phyloP scores from a whole-genome alignment of 2,113 vertebrate species.

The Mellivora capensis region DNA sequence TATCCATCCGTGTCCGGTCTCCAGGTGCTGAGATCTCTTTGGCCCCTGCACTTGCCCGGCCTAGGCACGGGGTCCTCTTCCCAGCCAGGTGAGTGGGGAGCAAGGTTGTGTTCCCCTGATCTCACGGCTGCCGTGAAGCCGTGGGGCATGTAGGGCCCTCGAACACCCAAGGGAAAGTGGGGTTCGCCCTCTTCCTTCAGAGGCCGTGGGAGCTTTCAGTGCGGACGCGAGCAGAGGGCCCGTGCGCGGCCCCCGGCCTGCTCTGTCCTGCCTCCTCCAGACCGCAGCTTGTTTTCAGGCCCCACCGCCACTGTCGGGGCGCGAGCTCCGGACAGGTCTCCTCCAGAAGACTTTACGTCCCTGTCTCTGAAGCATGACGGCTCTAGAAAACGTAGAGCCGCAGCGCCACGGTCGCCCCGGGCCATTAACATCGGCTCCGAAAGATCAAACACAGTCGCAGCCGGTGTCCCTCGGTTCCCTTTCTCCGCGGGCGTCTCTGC shows the following conservation, averaged over 20 bases:
- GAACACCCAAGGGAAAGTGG: background rate
- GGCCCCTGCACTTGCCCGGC: too few relatives aligned
- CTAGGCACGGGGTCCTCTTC: fast-evolving
- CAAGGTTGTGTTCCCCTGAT: background rate
- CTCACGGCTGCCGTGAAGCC: background rate
- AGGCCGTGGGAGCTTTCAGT: background rate
- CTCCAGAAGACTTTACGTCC: background rate
- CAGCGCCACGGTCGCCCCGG: fast-evolving
- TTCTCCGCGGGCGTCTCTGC: fast-evolving
- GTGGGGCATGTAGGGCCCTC: background rate
- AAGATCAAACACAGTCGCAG: fast-evolving
- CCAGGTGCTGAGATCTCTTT: background rate
- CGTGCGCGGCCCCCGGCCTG: fast-evolving
- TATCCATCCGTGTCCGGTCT: fast-evolving
- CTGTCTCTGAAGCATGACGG: fast-evolving
- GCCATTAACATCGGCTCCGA: fast-evolving
- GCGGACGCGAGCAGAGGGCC: background rate
- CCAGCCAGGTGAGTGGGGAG: background rate
- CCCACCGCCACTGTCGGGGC: fast-evolving
- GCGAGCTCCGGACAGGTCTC: fast-evolving
- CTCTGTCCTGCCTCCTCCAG: background rate
- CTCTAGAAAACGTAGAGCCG: fast-evolving
- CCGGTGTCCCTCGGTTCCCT: fast-evolving
- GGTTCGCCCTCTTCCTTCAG: background rate
- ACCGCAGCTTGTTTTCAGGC: background rate